Base-by-base conservation (phyloP, 53 echinoderm and acorn worm genomes). In the Pentamera pediparva region DNA sequence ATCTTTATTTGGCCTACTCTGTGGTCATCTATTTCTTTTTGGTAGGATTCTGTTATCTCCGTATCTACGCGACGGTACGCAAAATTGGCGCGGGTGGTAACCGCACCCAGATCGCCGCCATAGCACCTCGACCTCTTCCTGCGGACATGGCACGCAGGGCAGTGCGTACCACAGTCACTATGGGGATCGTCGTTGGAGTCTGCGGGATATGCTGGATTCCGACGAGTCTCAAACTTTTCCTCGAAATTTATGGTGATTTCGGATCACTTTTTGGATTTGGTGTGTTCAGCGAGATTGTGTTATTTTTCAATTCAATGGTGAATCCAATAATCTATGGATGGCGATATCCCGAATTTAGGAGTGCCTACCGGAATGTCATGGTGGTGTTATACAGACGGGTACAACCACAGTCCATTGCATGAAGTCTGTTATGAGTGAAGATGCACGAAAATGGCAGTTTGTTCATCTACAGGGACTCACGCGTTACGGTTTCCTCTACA, bases 321-420 rank as follows among this genome's bases (percentile, higher is more conserved):
- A 65, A 65, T 65, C 65, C 65, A 41, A 65, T 65, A 22, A 65
- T 65, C 22, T 65, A 65, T 40, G 65, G 65, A 27, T 65, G 65
- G 65, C 41, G 65, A 39, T 65, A 65, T 26, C 65, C 65, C 39
- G 65, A 65, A 41, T 65, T 65, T 40, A 40, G 45, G 2, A 40
- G 27, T 43, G 65, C 65, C 4, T 65, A 65, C 5, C 24, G 41
- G 43, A 65, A 65, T 26, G 65, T 65, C n/a, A 18, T 41, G 5
- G 31, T 29, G 28, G 41, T 29, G 26, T 41, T 65, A 41, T 43
- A 65, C 43, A n/a, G n/a, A n/a, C n/a, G n/a, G n/a, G n/a, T n/a
- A n/a, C n/a, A n/a, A n/a, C n/a, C n/a, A n/a, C n/a, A n/a, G n/a
- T n/a, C n/a, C n/a, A n/a, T n/a, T n/a, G n/a, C n/a, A n/a, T n/a